Conservation (phyloP, 2,888 invertebrate genomes). For the Hydropsyche betteni region DNA sequence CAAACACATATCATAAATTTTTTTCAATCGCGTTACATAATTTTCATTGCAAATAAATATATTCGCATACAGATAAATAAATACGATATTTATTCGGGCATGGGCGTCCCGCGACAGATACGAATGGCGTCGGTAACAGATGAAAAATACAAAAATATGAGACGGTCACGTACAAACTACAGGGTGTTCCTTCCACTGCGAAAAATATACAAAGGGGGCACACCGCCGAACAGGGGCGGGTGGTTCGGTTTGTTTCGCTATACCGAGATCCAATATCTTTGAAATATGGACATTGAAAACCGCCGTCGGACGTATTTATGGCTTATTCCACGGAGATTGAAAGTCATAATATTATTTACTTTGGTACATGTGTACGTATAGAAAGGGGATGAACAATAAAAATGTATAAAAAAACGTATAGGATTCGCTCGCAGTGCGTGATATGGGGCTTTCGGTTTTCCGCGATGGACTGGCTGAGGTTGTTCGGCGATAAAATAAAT, state of each 20-base stretch:
- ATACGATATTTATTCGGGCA: no score
- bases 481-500: constrained; percentile 22
- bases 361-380: constrained; percentile 35
- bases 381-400: constrained; percentile 42
- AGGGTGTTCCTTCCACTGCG: constrained; percentile 1
- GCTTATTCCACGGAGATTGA: constrained; percentile 49
- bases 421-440: constrained; percentile 20
- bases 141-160: constrained; percentile 47
- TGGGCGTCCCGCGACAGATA: constrained; percentile 28
- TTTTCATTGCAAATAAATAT: no score
- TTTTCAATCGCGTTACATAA: no score
- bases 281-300: constrained; percentile 52
- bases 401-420: constrained; percentile 1
- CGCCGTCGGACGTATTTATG: constrained; percentile 50
- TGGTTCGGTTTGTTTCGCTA: constrained; percentile 22
- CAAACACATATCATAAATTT: no score
- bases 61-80: no score
- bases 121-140: constrained; percentile 45
- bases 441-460: constrained; percentile 6
- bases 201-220: background rate
- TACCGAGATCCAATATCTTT: constrained; percentile 49
- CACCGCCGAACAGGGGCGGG: background rate
- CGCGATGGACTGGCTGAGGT: constrained; percentile 24
- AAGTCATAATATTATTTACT: constrained; percentile 51
- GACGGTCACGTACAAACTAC: constrained; percentile 40